Percentiles rank a stretch among this genome's conserved stretches.
These are phyloP conservation scores for Heterohyrax brucei DNA, from an alignment of 2,797 vertebrate genomes.

Conservation along the genomic window DNA sequence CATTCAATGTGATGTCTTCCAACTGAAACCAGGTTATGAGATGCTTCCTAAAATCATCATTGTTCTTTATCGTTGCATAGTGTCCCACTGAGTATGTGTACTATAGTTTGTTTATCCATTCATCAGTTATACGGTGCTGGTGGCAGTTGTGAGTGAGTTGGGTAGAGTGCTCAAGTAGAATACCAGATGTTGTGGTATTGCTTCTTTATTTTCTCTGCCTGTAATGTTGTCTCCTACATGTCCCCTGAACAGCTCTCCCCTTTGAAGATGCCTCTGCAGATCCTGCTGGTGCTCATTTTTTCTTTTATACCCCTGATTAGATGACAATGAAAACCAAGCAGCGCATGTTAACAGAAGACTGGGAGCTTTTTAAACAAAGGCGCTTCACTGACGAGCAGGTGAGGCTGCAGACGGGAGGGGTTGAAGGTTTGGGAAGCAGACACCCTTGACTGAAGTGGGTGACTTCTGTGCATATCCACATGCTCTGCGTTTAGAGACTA, in stretches of 20 bases:
- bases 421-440: not conserved
- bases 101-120: too few relatives aligned
- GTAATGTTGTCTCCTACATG: fast-evolving
- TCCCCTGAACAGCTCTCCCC: not conserved
- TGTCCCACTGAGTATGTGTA: too few relatives aligned
- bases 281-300: not conserved
- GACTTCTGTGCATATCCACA: not conserved
- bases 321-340: slow-evolving; percentile 97
- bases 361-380: slow-evolving; percentile 98
- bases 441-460: fast-evolving
- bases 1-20: too few relatives aligned
- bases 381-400: slow-evolving; percentile 98
- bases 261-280: not conserved
- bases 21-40: too few relatives aligned
- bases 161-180: not conserved
- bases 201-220: not conserved
- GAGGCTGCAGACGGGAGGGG: slow-evolving; percentile 64
- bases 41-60: too few relatives aligned
- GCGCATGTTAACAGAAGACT: slow-evolving; percentile 97
- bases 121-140: not conserved
- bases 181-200: not conserved
- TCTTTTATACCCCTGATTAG: slow-evolving; percentile 88
- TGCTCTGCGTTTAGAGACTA: not conserved
- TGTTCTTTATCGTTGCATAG: too few relatives aligned
- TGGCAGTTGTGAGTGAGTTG: not conserved